Base-by-base conservation (phyloP, 2,888 invertebrate genomes). In the Lepeophtheirus nordmannii region DNA sequence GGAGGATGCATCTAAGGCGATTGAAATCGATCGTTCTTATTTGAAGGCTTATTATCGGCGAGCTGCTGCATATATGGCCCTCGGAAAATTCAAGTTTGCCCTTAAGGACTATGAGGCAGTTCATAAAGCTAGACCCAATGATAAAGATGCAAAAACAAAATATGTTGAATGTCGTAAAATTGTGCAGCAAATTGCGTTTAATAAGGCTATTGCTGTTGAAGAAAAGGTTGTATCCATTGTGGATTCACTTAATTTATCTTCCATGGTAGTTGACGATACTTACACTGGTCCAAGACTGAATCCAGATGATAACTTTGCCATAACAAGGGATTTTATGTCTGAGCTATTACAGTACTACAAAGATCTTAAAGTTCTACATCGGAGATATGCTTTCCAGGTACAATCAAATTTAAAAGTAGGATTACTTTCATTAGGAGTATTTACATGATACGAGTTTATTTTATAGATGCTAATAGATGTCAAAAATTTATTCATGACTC, bases 41-140 rank as follows among this genome's bases (percentile, higher is more conserved):
- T 81, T 93, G 30, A 97, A 98, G 80, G 97, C 93, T 0, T 99
- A 93, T 75, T 99, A 97, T 76, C 82, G 98, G 72, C 81, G 97
- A 73, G 98, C 97, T 0, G 91, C 92, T 1, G 87, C 98, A 40
- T 84, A 93, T 73, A 97, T 99, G 96, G 90, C 96, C 37, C 78
- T 97, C 74, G 96, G 97, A 71, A 94, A 94, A 80, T 96, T 92
- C 77, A 96, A 94, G 79, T 81, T 87, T 78, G 98, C 98, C 11
- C 81, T 97, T 70, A 87, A 86, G 76, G 97, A 98, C 80, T 97
- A 90, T 79, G 94, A 96, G 83, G 85, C 88, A n/a, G 37, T 59
- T 70, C 85, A 85, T 70, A 93, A 89, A 81, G 87, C 86, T 67
- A 82, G 87, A 73, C 97, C 97, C 70, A 88, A 82, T 77, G 96